Percentiles rank a stretch among this genome's conserved stretches.
These are phyloP conservation scores for Tangachromis dhanisi DNA, from an alignment of 2,113 vertebrate species.

Conservation along the genomic window DNA sequence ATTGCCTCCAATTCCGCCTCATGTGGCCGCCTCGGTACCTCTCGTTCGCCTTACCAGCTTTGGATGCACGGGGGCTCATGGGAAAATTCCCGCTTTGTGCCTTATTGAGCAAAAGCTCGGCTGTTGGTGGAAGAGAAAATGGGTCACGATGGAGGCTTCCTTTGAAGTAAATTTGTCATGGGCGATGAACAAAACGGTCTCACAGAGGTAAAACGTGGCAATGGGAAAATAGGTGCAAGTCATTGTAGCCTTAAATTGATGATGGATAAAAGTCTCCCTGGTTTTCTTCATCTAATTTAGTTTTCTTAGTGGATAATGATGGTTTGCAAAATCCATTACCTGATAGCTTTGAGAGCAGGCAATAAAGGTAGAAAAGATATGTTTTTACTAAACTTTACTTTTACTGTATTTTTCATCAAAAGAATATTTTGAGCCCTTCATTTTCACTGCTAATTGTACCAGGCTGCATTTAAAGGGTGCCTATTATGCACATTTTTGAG, in stretches of 20 bases:
- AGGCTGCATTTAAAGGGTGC: neutral
- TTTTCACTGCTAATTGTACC: neutral
- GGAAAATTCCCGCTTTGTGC: conserved; percentile 38
- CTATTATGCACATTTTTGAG: neutral
- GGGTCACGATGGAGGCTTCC: conserved; percentile 49
- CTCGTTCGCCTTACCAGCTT: conserved; percentile 7
- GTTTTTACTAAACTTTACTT: neutral
- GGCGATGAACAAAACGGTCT: conserved; percentile 29
- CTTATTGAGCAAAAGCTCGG: conserved; percentile 34
- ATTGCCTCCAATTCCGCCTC: neutral
- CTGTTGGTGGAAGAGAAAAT: conserved; percentile 54
- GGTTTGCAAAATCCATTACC: conserved; percentile 15
- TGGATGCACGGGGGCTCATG: conserved; percentile 6
- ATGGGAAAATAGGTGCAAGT: conserved; percentile 32
- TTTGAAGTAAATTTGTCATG: conserved; percentile 57
- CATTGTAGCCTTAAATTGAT: conserved; percentile 35
- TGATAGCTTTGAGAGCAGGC: neutral
- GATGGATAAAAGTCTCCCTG: conserved; percentile 24
- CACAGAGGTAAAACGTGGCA: conserved; percentile 43
- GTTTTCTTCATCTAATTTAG: conserved; percentile 18
- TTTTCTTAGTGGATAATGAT: conserved; percentile 13
- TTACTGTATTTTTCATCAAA: neutral
- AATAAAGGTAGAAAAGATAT: neutral
- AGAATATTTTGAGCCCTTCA: neutral
- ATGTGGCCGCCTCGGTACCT: neutral